A percentile compares a stretch with the other conserved stretches of the same genome.
These are phyloP conservation scores for Nerophis ophidion DNA, from an alignment of 2,113 vertebrate species.

Conservation along the genomic window DNA sequence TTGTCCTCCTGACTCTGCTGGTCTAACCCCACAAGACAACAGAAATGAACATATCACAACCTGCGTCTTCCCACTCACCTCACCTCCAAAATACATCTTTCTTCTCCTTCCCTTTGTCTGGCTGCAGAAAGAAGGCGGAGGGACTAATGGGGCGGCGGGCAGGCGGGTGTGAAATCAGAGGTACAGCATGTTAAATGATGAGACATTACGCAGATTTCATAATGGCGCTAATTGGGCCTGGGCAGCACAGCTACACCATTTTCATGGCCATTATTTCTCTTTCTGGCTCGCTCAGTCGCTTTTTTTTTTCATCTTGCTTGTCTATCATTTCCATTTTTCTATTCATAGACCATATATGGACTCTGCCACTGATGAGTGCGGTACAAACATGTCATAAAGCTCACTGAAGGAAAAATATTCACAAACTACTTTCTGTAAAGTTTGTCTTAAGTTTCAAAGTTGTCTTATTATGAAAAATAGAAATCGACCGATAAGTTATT, in stretches of 20 bases:
- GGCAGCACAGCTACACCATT: constrained; percentile 27
- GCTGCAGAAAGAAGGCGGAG: constrained; percentile 14
- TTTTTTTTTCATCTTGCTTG: constrained; percentile 11
- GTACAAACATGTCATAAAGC: not conserved
- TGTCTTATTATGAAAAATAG: too few relatives aligned
- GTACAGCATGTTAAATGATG: constrained; percentile 39
- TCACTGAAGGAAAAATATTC: too few relatives aligned
- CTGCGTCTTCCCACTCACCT: not conserved
- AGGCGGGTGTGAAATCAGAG: constrained; percentile 29
- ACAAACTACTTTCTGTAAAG: too few relatives aligned
- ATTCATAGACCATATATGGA: too few relatives aligned
- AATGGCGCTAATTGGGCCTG: constrained; percentile 57
- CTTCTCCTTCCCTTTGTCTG: constrained; percentile 36
- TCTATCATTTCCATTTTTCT: constrained; percentile 6
- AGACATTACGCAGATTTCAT: constrained; percentile 53
- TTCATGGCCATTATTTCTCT: constrained; percentile 49
- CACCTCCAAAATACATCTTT: constrained; percentile 37
- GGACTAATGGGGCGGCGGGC: constrained; percentile 29
- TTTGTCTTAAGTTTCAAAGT: too few relatives aligned
- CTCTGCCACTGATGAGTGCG: not conserved
- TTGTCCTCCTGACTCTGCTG: too few relatives aligned
- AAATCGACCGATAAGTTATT: too few relatives aligned
- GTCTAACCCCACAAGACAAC: too few relatives aligned
- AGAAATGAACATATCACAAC: too few relatives aligned
- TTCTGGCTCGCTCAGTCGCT: constrained; percentile 10